Conservation (phyloP, 1,140 invertebrate genomes). For the Drosophila leontia region DNA sequence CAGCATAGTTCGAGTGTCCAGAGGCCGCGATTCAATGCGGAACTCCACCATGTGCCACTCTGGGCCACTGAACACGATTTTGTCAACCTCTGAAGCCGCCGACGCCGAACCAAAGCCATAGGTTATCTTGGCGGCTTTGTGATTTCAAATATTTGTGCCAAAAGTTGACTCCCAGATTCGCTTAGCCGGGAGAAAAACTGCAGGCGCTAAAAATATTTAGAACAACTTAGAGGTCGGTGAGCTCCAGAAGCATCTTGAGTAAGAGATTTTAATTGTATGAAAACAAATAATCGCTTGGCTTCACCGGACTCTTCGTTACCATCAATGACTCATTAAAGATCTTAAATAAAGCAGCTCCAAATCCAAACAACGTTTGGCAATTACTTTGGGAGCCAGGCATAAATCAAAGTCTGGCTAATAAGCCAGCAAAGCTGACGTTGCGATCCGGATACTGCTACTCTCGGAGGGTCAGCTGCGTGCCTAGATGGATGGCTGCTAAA, state of each 20-base stretch:
- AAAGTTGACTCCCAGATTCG: conserved; percentile 36
- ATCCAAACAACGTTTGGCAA: conserved; percentile 52
- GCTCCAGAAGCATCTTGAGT: background rate
- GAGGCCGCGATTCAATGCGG: conserved; percentile 71
- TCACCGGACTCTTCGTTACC: background rate
- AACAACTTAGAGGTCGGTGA: background rate
- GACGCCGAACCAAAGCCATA: conserved; percentile 41
- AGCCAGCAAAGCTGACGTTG: conserved; percentile 43
- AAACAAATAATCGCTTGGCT: conserved; percentile 1
- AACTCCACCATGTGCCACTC: conserved; percentile 50
- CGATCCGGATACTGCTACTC: conserved; percentile 18
- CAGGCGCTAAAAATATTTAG: conserved; percentile 34
- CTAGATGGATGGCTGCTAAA: conserved; percentile 36
- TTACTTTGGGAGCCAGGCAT: conserved; percentile 59
- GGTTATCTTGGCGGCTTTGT: conserved; percentile 50
- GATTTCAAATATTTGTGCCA: conserved; percentile 73
- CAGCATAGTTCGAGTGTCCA: conserved; percentile 62
- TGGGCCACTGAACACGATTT: conserved; percentile 67
- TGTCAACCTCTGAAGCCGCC: conserved; percentile 72
- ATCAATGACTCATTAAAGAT: conserved; percentile 32
- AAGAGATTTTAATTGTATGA: background rate
- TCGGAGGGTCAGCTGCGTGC: conserved; percentile 10
- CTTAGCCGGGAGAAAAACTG: conserved; percentile 4
- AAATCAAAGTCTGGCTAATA: conserved; percentile 70
- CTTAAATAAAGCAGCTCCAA: conserved; percentile 24